These are phyloP conservation scores for Palythoa grandiflora DNA, from an alignment of 92 coral and sea anemone genomes.

Conservation along the genomic window DNA sequence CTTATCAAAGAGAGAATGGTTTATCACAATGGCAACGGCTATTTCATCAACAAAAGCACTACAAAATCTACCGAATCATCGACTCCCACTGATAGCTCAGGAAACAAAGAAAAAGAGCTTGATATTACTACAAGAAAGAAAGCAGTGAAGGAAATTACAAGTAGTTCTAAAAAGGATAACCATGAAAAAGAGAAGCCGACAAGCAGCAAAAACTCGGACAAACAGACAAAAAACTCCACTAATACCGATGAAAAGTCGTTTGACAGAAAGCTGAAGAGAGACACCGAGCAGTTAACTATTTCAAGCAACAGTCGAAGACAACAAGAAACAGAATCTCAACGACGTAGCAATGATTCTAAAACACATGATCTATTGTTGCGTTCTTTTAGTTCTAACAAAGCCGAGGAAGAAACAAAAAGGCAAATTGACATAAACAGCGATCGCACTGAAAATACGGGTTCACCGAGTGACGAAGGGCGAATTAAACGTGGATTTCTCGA, in stretches of 20 bases:
- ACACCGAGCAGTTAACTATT: not conserved
- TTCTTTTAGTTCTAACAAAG: not conserved
- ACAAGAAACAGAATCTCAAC: not conserved
- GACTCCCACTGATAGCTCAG: constrained; percentile 24
- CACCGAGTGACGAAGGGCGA: constrained; percentile 45
- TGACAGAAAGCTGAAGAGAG: constrained; percentile 1
- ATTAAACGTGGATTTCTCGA: constrained; percentile 40
- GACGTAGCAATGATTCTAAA: constrained; percentile 3
- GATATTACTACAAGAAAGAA: constrained; percentile 45
- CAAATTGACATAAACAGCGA: constrained; percentile 9
- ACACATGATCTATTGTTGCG: not conserved
- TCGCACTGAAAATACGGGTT: not conserved
- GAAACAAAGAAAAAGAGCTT: constrained; percentile 29
- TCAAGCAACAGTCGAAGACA: not conserved
- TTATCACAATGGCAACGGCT: constrained; percentile 77
- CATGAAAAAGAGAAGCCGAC: constrained; percentile 9
- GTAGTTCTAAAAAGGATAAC: constrained; percentile 35
- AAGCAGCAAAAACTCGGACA: constrained; percentile 3
- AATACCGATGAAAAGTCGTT: constrained; percentile 4
- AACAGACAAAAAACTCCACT: constrained; percentile 9
- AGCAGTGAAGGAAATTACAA: not conserved
- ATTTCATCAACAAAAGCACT: constrained; percentile 58
- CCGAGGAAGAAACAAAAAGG: constrained; percentile 16
- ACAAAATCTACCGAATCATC: constrained; percentile 47
- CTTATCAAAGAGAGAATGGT: constrained; percentile 79